Conservation (phyloP, 2,888 invertebrate species). For the Drosophila kokeensis region DNA sequence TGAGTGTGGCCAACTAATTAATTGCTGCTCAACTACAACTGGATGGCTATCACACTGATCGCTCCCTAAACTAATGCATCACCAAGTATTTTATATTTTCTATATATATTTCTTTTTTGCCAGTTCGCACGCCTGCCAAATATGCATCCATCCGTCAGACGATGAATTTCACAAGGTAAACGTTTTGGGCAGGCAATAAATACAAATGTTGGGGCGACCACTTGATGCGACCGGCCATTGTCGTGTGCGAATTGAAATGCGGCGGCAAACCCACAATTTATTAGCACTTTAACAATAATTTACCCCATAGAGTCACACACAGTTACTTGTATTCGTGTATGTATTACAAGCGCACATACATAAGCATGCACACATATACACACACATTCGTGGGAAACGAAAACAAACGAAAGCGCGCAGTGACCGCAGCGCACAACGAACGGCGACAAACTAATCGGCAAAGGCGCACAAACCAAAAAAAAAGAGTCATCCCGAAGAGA, state of each 20-base stretch:
- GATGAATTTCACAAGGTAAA: constrained; percentile 59
- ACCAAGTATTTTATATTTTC: background rate
- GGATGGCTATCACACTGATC: background rate
- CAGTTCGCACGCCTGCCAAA: constrained; percentile 23
- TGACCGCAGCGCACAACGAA: constrained; percentile 59
- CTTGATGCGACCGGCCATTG: constrained; percentile 58
- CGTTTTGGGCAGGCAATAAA: constrained; percentile 6
- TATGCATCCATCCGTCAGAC: constrained; percentile 2
- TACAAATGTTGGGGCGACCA: constrained; percentile 34
- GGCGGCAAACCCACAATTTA: constrained; percentile 70
- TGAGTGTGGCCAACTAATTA: constrained; percentile 8
- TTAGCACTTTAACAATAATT: constrained; percentile 73
- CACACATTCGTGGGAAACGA: constrained; percentile 9
- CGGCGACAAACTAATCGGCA: constrained; percentile 64
- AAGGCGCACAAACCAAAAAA: constrained; percentile 19
- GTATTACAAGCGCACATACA: constrained; percentile 20
- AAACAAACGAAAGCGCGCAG: constrained; percentile 24
- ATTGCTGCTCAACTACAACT: constrained; percentile 10
- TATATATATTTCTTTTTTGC: background rate
- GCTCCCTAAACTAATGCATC: background rate
- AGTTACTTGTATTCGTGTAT: constrained; percentile 34
- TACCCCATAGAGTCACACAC: constrained; percentile 65
- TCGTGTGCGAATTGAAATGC: constrained; percentile 64
- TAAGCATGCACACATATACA: constrained; percentile 26
- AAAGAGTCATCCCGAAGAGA: constrained; percentile 43